Evolutionary conservation across 2,888 invertebrate species (phyloP).

Genomic region (Xanthorhoe designata): DNA sequence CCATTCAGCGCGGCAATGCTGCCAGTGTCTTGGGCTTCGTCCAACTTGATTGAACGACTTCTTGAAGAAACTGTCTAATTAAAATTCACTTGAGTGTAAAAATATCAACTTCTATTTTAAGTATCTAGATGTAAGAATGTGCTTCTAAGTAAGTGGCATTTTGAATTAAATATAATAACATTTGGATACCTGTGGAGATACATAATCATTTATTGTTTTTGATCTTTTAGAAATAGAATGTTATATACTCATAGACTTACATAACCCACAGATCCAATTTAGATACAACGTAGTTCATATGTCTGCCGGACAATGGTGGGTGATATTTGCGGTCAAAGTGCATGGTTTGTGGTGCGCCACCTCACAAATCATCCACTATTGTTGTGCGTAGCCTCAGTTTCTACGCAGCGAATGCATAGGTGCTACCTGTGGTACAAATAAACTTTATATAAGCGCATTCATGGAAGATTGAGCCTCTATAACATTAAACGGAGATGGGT

Average conservation of each 20-base stretch:
- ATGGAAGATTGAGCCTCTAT: background rate
- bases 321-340: conserved; percentile 35
- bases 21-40: too few species aligned
- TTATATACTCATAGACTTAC: background rate
- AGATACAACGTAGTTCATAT: conserved; percentile 35
- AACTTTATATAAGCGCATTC: background rate
- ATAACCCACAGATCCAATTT: conserved; percentile 34
- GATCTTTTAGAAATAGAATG: background rate
- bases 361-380: conserved; percentile 37
- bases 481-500: background rate
- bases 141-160: too few species aligned
- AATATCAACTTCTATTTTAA: too few species aligned
- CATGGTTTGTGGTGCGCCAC: conserved; percentile 35
- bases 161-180: too few species aligned
- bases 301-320: conserved; percentile 28
- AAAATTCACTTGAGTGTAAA: too few species aligned
- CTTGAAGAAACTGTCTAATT: too few species aligned
- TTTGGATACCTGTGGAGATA: too few species aligned
- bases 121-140: too few species aligned
- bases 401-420: background rate
- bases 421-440: background rate
- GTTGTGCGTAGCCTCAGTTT: conserved; percentile 22
- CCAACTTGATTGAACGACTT: too few species aligned
- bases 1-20: too few species aligned
- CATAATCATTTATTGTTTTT: too few species aligned